These are phyloP conservation scores for Aptenodytes forsteri DNA, from an alignment of 2,113 vertebrate genomes.

Conservation along the genomic window DNA sequence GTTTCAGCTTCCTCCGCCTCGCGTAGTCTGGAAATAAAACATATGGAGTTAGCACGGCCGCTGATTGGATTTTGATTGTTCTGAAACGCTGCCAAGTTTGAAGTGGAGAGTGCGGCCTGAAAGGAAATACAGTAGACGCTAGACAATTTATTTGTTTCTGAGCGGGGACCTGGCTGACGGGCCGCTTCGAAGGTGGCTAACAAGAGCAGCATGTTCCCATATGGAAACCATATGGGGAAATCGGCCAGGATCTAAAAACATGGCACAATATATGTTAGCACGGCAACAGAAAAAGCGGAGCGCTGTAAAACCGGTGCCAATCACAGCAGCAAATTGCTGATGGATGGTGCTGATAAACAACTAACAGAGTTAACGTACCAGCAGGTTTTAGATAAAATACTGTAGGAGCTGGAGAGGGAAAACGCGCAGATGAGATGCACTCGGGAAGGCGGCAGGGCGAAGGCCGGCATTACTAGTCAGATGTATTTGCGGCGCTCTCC, in stretches of 20 bases:
- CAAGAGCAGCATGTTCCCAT: slow-evolving; percentile 70
- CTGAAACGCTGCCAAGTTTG: slow-evolving; percentile 70
- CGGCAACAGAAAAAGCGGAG: not conserved
- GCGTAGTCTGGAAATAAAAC: slow-evolving; percentile 55
- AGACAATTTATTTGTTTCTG: slow-evolving; percentile 75
- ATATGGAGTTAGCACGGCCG: slow-evolving; percentile 56
- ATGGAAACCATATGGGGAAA: slow-evolving; percentile 67
- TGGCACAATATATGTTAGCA: not conserved
- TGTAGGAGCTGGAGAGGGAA: not conserved
- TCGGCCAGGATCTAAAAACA: not conserved
- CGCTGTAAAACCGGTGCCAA: not conserved
- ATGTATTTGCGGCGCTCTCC: accelerated
- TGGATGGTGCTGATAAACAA: not conserved
- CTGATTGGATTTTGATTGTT: slow-evolving; percentile 73
- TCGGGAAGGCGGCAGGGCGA: not conserved
- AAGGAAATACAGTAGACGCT: slow-evolving; percentile 73
- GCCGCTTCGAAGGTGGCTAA: slow-evolving; percentile 67
- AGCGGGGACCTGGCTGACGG: slow-evolving; percentile 65
- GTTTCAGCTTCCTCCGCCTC: slow-evolving; percentile 9
- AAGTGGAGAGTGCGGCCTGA: slow-evolving; percentile 68
- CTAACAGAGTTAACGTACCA: not conserved
- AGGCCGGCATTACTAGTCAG: accelerated
- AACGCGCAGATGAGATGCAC: accelerated
- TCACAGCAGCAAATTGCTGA: slow-evolving; percentile 13
- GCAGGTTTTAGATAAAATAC: not conserved